Evolutionary conservation across 2,113 vertebrate genomes (phyloP).

Genomic region (Platycercus adscitus): DNA sequence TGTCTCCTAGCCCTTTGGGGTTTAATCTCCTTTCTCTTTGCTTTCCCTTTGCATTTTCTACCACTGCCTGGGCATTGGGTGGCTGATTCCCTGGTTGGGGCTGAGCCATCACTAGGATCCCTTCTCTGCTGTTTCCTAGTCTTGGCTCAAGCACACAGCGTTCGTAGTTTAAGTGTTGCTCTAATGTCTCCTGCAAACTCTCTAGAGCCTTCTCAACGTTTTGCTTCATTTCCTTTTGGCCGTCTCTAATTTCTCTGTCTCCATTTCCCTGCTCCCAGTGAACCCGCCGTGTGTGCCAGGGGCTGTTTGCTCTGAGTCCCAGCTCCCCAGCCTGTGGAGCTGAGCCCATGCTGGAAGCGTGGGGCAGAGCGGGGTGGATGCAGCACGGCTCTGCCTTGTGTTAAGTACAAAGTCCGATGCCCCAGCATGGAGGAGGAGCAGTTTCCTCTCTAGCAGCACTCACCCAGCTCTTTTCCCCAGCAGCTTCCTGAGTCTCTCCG

Average conservation of each 20-base stretch:
- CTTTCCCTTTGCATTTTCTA: not conserved
- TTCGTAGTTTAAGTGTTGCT: not conserved
- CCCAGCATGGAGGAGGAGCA: not conserved
- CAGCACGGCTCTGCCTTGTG: not conserved
- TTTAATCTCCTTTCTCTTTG: not conserved
- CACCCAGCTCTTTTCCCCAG: not conserved
- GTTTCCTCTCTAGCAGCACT: not conserved
- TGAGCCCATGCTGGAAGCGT: fast-evolving
- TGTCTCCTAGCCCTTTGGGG: fast-evolving
- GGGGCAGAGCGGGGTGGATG: fast-evolving
- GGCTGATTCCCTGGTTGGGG: not conserved
- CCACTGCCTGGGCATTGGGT: not conserved
- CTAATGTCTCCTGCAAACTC: not conserved
- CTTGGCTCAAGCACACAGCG: not conserved
- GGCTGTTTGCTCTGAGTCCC: not conserved
- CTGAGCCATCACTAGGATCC: not conserved
- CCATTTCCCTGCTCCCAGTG: fast-evolving
- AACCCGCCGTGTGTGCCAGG: not conserved
- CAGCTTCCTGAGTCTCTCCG: not conserved
- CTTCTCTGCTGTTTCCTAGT: not conserved
- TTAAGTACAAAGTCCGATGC: fast-evolving
- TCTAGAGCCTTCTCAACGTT: not conserved
- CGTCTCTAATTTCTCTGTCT: not conserved
- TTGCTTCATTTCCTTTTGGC: not conserved
- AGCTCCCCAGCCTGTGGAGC: not conserved